phyloP scores from a whole-genome alignment of 2,113 vertebrate species.

The Probosciger aterrimus region DNA sequence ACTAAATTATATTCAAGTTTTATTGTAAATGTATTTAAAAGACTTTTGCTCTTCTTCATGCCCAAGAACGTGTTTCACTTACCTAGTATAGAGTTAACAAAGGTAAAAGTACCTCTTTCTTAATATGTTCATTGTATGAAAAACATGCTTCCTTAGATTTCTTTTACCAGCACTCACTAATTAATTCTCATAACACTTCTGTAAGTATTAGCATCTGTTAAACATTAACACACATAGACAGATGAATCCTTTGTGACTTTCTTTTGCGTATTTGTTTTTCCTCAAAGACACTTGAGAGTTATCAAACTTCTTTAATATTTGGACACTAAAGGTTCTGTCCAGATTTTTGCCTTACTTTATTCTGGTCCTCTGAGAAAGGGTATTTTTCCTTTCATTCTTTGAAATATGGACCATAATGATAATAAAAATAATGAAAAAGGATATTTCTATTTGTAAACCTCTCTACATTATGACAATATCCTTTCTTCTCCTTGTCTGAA shows the following conservation, averaged over 20 bases:
- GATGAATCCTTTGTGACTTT: background rate
- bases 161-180: background rate
- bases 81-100: background rate
- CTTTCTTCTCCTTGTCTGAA: background rate
- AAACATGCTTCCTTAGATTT: background rate
- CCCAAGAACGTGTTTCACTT: background rate
- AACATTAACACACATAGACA: background rate
- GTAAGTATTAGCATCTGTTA: conserved; percentile 35
- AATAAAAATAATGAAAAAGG: background rate
- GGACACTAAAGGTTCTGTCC: background rate
- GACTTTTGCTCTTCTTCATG: background rate
- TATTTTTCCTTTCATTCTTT: background rate
- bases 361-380: background rate
- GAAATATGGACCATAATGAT: background rate
- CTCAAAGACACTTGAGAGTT: background rate
- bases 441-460: background rate
- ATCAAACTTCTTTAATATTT: background rate
- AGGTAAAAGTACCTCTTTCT: background rate
- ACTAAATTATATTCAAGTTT: background rate
- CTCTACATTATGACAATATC: background rate
- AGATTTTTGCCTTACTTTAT: background rate
- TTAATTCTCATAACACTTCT: conserved; percentile 33
- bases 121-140: background rate
- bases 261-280: background rate
- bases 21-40: background rate